Evolutionary conservation across 2,113 vertebrate species (phyloP).

Genomic region (Tamias sibiricus): DNA sequence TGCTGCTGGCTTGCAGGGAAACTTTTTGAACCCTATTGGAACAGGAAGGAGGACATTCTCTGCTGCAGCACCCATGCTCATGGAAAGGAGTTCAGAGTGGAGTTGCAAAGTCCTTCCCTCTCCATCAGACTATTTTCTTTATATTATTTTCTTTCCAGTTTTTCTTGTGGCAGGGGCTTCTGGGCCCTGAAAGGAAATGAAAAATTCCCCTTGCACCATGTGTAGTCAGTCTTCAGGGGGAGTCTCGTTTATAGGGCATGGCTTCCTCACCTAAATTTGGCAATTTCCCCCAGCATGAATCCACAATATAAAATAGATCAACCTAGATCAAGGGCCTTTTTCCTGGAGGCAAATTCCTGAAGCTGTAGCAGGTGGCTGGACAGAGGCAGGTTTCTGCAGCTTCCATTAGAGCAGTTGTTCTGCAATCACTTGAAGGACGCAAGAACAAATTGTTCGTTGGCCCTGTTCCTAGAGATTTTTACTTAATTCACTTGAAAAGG

Average conservation of each 20-base stretch:
- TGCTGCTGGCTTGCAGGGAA: neutral
- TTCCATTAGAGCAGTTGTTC: neutral
- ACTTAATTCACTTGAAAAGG: neutral
- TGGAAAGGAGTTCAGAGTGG: neutral
- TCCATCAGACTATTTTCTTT: neutral
- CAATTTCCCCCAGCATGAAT: neutral
- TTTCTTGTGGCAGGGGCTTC: neutral
- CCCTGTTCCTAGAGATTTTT: neutral
- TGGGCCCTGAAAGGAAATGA: neutral
- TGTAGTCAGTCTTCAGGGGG: neutral
- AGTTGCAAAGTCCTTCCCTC: neutral
- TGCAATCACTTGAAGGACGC: neutral
- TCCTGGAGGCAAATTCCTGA: neutral
- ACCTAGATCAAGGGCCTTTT: neutral
- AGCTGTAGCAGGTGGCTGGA: neutral
- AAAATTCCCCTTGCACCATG: neutral
- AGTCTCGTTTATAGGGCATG: neutral
- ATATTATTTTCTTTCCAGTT: neutral
- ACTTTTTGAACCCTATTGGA: neutral
- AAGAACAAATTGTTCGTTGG: neutral
- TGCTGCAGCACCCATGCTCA: neutral
- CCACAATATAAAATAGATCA: neutral
- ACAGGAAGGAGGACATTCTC: fast-evolving
- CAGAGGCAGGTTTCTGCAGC: neutral
- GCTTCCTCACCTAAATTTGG: neutral